Percentiles rank a stretch among this genome's conserved stretches.
phyloP scores from a whole-genome alignment of 1,140 invertebrate genomes.

The Papilio polyxenes region DNA sequence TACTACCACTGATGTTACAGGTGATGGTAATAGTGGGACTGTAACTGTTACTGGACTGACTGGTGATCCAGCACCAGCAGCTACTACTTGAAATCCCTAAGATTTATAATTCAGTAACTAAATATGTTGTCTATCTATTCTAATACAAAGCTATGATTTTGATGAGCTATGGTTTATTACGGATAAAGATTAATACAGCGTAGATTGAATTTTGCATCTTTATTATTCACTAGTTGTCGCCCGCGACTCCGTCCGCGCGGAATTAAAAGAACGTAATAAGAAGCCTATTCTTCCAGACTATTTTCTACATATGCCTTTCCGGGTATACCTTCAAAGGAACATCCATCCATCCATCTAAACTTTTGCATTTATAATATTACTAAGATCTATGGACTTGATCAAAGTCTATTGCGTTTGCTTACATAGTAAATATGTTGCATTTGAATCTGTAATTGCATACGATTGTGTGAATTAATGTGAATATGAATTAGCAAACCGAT shows the following conservation, averaged over 20 bases:
- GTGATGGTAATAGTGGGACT: not conserved
- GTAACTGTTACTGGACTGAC: not conserved
- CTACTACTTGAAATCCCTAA: not conserved
- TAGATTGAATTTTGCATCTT: not conserved
- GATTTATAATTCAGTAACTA: not conserved
- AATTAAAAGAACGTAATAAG: too few species aligned
- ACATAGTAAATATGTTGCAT: not conserved
- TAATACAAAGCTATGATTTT: not conserved
- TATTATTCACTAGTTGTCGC: not conserved
- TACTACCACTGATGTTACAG: not conserved
- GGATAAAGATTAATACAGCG: too few species aligned
- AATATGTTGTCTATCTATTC: not conserved
- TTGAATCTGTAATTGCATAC: not conserved
- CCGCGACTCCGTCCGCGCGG: not conserved
- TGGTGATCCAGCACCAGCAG: not conserved
- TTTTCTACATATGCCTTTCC: too few species aligned
- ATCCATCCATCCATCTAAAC: too few species aligned
- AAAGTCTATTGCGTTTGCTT: not conserved
- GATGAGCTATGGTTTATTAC: too few species aligned
- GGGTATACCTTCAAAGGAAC: too few species aligned
- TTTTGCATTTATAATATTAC: too few species aligned
- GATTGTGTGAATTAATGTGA: not conserved
- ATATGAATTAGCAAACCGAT: not conserved
- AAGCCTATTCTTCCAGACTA: too few species aligned
- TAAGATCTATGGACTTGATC: too few species aligned